Evolutionary conservation across 2,888 invertebrate species (phyloP).

Genomic region (Sarcophaga caerulescens): DNA sequence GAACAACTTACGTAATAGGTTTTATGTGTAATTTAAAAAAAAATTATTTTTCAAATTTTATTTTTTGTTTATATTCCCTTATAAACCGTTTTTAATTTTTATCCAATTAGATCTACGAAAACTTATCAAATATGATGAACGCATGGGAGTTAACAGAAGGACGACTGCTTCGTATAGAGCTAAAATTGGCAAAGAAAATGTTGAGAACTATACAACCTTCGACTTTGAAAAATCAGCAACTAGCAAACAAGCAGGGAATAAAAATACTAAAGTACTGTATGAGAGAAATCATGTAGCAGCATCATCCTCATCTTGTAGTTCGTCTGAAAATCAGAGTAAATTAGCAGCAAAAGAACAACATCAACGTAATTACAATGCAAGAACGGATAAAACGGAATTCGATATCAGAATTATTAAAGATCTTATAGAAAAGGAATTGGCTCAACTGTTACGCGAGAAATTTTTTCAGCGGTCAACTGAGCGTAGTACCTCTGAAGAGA

Average conservation of each 20-base stretch:
- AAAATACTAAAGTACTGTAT: constrained; percentile 38
- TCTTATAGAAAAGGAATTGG: constrained; percentile 44
- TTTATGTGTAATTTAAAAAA: too few species aligned
- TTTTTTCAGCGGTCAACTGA: constrained; percentile 64
- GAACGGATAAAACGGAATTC: constrained; percentile 10
- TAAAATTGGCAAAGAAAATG: constrained; percentile 76
- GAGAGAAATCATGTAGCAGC: constrained; percentile 41
- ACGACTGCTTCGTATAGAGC: constrained; percentile 80
- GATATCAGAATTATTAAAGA: constrained; percentile 19
- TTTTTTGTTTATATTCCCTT: too few species aligned
- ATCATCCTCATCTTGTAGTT: constrained; percentile 32
- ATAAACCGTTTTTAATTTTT: neutral
- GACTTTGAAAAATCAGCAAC: constrained; percentile 16
- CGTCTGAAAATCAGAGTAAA: neutral
- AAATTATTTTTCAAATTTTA: too few species aligned
- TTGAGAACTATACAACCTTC: neutral
- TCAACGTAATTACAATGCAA: neutral
- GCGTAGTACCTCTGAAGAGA: neutral
- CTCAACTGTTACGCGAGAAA: constrained; percentile 70
- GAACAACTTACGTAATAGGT: too few species aligned
- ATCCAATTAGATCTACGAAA: constrained; percentile 76
- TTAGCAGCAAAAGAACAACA: neutral
- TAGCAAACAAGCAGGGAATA: constrained; percentile 24
- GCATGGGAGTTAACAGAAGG: constrained; percentile 75
- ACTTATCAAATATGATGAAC: constrained; percentile 80